Evolutionary conservation across 2,113 vertebrate genomes (phyloP), one percentile per base, ranked within the genome.

Genomic region (Ictalurus punctatus): DNA sequence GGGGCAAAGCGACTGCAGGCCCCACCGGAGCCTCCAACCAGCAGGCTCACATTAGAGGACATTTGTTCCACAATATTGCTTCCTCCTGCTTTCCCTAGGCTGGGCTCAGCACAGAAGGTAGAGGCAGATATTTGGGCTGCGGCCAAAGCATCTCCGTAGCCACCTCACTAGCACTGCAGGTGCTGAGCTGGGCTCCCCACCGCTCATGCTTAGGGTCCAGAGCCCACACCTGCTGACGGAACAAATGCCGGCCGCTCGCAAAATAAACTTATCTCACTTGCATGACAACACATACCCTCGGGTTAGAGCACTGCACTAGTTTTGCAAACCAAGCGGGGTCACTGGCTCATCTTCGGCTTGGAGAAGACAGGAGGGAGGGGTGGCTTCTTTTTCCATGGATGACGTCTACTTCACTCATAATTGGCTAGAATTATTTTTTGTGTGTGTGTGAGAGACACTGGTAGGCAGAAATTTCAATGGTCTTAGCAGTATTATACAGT

Each of bases 211-310:
- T 92, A 93, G 92, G 94, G 95, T 96, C 92, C 95, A 94, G 78
- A 94, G 95, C 92, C 94, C 96, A 96, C 85, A 95, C 97, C 95
- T 97, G 96, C 96, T 97, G 96, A 97, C 94, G 96, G 96, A 98
- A 97, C 96, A 97, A 98, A 97, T 97, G 97, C 96, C 94, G 95
- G 83, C 92, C 91, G 93, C 93, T 93, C 94, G 94, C 96, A 96
- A 97, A 97, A 97, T 97, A 97, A 97, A 97, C 97, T 97, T 97
- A 97, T 97, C 97, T 97, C 95, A 97, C 97, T 97, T 97, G 96
- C 96, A 97, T 97, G 97, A 97, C 97, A 97, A 97, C 96, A 96
- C 95, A 92, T 96, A 94, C 96, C 96, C 96, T 96, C 95, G 76
- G 95, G 96, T 96, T 95, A 95, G 93, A 93, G 93, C 92, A 93